phyloP scores from a whole-genome alignment of 2,797 vertebrate species.

The Centroberyx gerrardi region DNA sequence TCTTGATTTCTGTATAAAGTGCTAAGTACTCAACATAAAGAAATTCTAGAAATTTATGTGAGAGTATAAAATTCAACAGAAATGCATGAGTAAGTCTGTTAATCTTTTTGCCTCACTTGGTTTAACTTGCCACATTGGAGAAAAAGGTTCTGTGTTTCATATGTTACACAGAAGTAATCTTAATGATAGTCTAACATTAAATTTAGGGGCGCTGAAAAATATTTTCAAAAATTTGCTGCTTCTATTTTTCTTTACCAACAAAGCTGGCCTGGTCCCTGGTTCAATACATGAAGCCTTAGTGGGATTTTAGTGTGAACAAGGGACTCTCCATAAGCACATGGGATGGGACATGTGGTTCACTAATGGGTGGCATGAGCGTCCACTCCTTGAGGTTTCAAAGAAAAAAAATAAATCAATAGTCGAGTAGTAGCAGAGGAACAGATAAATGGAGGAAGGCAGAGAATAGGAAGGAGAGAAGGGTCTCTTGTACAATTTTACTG shows the following conservation, averaged over 20 bases:
- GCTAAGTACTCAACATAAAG: too few species aligned
- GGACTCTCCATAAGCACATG: neutral
- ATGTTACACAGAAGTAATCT: too few species aligned
- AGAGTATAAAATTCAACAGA: neutral
- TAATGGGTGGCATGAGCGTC: constrained; percentile 8
- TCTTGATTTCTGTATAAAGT: too few species aligned
- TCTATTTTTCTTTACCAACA: neutral
- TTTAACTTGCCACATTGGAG: neutral
- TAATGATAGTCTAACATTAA: neutral
- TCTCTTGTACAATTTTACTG: constrained; percentile 23
- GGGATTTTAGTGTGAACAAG: neutral
- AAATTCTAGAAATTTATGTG: too few species aligned
- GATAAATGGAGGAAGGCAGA: constrained; percentile 10
- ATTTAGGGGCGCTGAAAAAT: neutral
- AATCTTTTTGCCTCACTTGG: neutral
- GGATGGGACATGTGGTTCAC: neutral
- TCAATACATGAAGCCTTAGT: neutral
- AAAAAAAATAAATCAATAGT: constrained; percentile 33
- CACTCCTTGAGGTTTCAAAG: constrained; percentile 7
- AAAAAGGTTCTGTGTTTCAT: neutral
- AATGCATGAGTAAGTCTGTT: neutral
- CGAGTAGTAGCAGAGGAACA: neutral
- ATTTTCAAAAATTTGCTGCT: neutral
- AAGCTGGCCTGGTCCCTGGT: neutral
- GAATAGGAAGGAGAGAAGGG: neutral